A percentile compares a stretch with the other conserved stretches of the same genome.
These are phyloP conservation scores for Aplysina aerophoba DNA, from an alignment of 37 sponge, comb jelly and placozoan genomes.

Conservation along the genomic window DNA sequence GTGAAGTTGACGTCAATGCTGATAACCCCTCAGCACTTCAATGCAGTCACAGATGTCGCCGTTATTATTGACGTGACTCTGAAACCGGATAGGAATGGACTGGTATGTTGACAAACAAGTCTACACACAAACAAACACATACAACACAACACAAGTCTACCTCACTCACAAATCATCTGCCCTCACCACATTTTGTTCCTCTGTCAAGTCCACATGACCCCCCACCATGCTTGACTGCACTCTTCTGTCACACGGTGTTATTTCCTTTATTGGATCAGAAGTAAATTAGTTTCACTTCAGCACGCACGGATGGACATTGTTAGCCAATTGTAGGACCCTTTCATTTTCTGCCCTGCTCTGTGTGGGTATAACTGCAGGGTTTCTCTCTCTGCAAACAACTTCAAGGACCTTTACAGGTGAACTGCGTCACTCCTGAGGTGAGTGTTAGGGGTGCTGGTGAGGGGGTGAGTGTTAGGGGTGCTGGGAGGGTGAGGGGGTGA, in stretches of 20 bases:
- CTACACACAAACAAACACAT: too few species aligned
- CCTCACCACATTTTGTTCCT: too few species aligned
- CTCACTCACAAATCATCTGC: too few species aligned
- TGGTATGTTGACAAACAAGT: not conserved
- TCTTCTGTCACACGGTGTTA: too few species aligned
- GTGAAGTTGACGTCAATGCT: constrained; percentile 1
- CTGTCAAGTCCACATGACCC: too few species aligned
- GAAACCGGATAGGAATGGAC: constrained; percentile 10
- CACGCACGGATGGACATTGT: too few species aligned
- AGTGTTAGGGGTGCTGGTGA: not conserved
- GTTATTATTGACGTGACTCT: constrained; percentile 11
- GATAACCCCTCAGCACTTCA: constrained; percentile 8
- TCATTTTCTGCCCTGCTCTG: too few species aligned
- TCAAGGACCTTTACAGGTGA: not conserved
- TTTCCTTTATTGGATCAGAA: too few species aligned
- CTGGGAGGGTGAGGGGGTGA: not conserved
- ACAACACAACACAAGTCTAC: too few species aligned
- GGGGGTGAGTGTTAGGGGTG: not conserved
- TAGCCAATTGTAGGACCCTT: too few species aligned
- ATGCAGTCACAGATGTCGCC: not conserved
- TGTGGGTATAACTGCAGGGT: not conserved
- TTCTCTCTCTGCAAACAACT: not conserved
- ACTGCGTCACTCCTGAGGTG: not conserved
- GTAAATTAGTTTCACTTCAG: too few species aligned
- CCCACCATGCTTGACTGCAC: too few species aligned